Evolutionary conservation across 2,797 vertebrate species (phyloP).

Genomic region (Coregonus suidteri): DNA sequence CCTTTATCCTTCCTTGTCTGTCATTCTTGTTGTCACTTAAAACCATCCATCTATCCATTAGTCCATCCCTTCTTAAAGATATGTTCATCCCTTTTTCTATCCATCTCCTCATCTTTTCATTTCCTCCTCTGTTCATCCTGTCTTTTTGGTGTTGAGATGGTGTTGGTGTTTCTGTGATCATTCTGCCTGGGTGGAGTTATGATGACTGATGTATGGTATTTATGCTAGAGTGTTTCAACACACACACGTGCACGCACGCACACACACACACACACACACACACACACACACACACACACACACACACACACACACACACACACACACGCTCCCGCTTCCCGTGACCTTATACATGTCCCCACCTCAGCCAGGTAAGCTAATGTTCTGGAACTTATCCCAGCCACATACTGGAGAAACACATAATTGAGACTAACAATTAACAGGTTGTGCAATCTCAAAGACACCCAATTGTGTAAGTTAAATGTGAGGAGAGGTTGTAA

Average conservation of each 20-base stretch:
- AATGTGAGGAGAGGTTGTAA: background rate
- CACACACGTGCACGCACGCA: slow-evolving; percentile 31
- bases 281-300: too few relatives aligned
- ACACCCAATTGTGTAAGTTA: slow-evolving; percentile 21
- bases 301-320: slow-evolving; percentile 13
- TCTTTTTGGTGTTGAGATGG: slow-evolving; percentile 20
- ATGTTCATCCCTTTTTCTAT: slow-evolving; percentile 35
- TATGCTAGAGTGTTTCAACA: slow-evolving; percentile 18
- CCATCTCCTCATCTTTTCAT: slow-evolving; percentile 19
- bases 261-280: background rate
- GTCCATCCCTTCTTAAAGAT: slow-evolving; percentile 65
- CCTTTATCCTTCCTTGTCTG: slow-evolving; percentile 61
- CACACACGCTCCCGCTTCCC: slow-evolving; percentile 32
- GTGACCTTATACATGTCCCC: slow-evolving; percentile 46
- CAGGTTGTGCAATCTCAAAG: background rate
- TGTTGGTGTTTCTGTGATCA: slow-evolving; percentile 47
- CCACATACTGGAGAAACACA: background rate
- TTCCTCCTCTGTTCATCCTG: slow-evolving; percentile 54
- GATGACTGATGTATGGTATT: slow-evolving; percentile 57
- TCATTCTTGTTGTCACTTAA: slow-evolving; percentile 67
- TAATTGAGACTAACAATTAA: too few relatives aligned
- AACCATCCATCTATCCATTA: slow-evolving; percentile 56
- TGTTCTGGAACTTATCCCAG: background rate
- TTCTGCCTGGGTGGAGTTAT: slow-evolving; percentile 34
- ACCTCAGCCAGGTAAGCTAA: slow-evolving; percentile 39